Evolutionary conservation across 2,797 vertebrate species (phyloP).

Genomic region (Orestias chungarensis): DNA sequence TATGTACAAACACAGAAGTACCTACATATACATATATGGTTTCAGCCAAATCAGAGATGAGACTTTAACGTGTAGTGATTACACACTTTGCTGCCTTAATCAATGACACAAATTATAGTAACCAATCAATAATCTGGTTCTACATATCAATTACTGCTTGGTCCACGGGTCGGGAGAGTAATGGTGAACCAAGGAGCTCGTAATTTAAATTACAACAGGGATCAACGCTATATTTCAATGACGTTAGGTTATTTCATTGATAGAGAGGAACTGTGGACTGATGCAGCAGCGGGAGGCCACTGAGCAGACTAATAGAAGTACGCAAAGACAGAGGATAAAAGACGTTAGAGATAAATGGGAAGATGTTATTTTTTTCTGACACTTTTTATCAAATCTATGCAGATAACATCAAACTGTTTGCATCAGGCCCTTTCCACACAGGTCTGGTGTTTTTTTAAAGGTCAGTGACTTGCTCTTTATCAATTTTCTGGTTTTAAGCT

Average conservation of each 20-base stretch:
- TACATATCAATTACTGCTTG: conserved; percentile 54
- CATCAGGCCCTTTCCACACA: neutral
- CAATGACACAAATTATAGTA: conserved; percentile 42
- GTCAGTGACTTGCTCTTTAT: neutral
- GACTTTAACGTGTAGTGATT: conserved; percentile 47
- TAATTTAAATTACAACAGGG: conserved; percentile 46
- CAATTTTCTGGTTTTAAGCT: neutral
- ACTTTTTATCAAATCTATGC: neutral
- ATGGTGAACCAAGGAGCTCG: conserved; percentile 40
- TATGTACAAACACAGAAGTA: neutral
- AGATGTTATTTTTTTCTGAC: neutral
- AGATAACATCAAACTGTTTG: conserved; percentile 7
- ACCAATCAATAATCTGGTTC: conserved; percentile 64
- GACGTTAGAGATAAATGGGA: conserved; percentile 35
- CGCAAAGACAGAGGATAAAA: conserved; percentile 20
- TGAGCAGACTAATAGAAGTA: conserved; percentile 36
- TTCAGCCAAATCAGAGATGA: conserved; percentile 18
- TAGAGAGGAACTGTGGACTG: conserved; percentile 36
- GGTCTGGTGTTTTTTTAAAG: neutral
- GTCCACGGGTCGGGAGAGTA: conserved; percentile 38
- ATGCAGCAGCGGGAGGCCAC: conserved; percentile 53
- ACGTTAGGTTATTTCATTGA: conserved; percentile 40
- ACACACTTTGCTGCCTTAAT: conserved; percentile 55
- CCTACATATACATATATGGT: neutral
- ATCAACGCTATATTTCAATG: conserved; percentile 57